A percentile compares a stretch with the other conserved stretches of the same genome.
These are phyloP conservation scores for Tonatia bakeri DNA, from an alignment of 2,113 vertebrate species.

Conservation along the genomic window DNA sequence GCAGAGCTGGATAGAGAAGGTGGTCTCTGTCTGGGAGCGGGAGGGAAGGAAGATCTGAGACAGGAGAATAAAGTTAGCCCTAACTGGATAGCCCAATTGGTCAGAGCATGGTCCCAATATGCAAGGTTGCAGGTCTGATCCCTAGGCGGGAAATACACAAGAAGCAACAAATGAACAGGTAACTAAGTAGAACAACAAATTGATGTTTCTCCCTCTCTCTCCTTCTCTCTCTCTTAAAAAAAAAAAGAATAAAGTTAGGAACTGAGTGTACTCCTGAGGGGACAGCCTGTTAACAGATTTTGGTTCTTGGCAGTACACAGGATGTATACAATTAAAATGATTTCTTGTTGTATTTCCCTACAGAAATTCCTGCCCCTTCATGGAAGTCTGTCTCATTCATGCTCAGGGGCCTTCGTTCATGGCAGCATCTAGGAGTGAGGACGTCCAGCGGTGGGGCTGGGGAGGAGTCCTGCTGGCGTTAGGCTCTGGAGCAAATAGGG, in stretches of 20 bases:
- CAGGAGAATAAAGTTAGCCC: neutral
- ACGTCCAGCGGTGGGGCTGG: neutral
- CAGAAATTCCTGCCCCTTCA: neutral
- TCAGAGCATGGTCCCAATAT: too few relatives aligned
- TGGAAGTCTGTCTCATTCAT: neutral
- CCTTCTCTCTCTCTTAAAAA: too few relatives aligned
- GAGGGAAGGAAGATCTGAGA: conserved; percentile 26
- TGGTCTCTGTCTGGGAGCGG: neutral
- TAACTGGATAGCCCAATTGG: too few relatives aligned
- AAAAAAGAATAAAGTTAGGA: neutral
- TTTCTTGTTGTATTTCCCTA: conserved; percentile 8
- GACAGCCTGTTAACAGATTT: conserved; percentile 2
- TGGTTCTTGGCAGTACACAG: neutral
- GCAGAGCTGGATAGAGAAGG: neutral
- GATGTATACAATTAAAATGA: neutral
- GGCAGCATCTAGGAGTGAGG: neutral
- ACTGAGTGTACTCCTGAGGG: neutral
- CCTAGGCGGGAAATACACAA: too few relatives aligned
- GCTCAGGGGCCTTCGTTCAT: neutral
- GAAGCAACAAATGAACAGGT: too few relatives aligned
- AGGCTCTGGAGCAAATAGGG: neutral
- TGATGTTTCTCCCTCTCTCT: too few relatives aligned
- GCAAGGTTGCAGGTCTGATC: too few relatives aligned
- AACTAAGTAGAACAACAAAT: too few relatives aligned
- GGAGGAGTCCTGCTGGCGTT: neutral